A percentile compares a stretch with the other conserved stretches of the same genome.
These are phyloP conservation scores for Cherax quadricarinatus DNA, from an alignment of 1,140 invertebrate species.

Conservation along the genomic window DNA sequence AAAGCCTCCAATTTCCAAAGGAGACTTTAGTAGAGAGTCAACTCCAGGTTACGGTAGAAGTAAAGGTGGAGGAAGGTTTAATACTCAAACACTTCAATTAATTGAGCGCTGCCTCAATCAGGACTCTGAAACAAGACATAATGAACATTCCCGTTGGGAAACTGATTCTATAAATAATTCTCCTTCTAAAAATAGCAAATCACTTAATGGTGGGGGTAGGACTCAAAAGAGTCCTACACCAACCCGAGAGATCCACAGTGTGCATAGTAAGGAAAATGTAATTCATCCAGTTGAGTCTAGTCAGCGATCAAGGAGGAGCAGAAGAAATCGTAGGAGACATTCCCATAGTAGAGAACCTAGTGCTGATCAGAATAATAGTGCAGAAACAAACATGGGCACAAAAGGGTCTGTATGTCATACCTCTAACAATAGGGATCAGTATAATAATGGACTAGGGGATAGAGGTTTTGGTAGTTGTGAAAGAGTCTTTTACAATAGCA, in stretches of 20 bases:
- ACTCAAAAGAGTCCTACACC: conserved; percentile 64
- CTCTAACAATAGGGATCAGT: conserved; percentile 35
- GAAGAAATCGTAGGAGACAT: conserved; percentile 51
- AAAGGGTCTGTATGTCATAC: conserved; percentile 5
- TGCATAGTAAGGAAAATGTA: conserved; percentile 73
- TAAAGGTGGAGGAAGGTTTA: conserved; percentile 20
- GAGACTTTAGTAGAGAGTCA: conserved; percentile 56
- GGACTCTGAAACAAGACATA: conserved; percentile 41
- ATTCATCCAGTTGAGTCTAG: conserved; percentile 63
- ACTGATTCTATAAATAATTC: conserved; percentile 31
- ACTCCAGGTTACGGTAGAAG: conserved; percentile 41
- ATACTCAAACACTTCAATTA: conserved; percentile 61
- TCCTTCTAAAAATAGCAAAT: conserved; percentile 18
- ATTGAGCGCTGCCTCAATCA: conserved; percentile 71
- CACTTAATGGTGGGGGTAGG: conserved; percentile 7
- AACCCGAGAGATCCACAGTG: conserved; percentile 62
- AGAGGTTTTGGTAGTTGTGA: conserved; percentile 58
- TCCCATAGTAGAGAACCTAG: conserved; percentile 62
- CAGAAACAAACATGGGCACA: conserved; percentile 18
- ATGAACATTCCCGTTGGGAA: conserved; percentile 24
- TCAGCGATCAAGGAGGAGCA: conserved; percentile 38
- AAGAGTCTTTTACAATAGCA: conserved; percentile 59
- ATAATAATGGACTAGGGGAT: conserved; percentile 14
- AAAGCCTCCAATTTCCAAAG: conserved; percentile 49
- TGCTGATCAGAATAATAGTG: conserved; percentile 37